A percentile compares a stretch with the other conserved stretches of the same genome.
Conservation (phyloP, 2,113 vertebrate genomes). For the Chionomys nivalis region DNA sequence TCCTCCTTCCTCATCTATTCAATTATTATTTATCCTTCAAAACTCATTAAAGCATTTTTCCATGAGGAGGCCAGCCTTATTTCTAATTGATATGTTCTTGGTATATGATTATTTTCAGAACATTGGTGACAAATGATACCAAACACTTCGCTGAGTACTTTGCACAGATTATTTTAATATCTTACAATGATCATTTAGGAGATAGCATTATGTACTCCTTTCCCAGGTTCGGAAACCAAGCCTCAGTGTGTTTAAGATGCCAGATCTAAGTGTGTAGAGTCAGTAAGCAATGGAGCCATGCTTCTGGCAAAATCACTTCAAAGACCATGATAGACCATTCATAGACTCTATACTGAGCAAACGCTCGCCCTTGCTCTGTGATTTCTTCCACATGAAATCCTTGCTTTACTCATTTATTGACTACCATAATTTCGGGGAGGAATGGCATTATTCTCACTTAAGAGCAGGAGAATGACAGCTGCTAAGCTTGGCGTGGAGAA, state of each 20-base stretch:
- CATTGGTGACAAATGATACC: background rate
- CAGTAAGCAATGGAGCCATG: background rate
- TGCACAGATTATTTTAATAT: background rate
- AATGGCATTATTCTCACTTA: background rate
- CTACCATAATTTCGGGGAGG: background rate
- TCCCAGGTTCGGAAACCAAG: background rate
- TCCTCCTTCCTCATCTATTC: background rate
- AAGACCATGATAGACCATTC: background rate
- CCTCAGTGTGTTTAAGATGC: background rate
- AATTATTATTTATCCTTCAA: background rate
- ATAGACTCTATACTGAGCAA: background rate
- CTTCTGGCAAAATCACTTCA: background rate
- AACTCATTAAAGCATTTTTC: background rate
- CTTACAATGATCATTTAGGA: background rate
- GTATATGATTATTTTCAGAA: background rate
- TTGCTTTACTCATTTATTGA: background rate
- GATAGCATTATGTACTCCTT: background rate
- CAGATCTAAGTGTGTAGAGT: background rate
- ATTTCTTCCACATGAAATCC: background rate
- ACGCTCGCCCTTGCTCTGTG: background rate
- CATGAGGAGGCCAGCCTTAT: background rate
- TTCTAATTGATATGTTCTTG: constrained; percentile 1
- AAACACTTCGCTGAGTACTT: background rate
- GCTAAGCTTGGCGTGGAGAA: background rate
- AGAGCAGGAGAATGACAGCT: background rate